phyloP scores from a whole-genome alignment of 2,113 vertebrate genomes.

The Lichenostomus cassidix region DNA sequence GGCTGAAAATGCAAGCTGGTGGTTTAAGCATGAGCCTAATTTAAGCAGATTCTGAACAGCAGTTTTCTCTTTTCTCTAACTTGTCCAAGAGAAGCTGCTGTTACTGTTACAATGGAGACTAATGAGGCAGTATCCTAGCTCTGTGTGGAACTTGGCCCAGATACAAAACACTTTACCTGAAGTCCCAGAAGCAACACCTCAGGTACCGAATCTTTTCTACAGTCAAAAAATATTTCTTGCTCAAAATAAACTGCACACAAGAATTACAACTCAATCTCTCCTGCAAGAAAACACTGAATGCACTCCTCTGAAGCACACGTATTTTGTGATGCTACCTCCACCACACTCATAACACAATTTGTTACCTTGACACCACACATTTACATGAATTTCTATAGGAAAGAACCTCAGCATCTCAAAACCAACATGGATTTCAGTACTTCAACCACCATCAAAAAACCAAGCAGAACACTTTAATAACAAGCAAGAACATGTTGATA shows the following conservation, averaged over 20 bases:
- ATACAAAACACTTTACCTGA: not conserved
- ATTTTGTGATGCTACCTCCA: not conserved
- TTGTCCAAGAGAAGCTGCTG: not conserved
- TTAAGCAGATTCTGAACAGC: not conserved
- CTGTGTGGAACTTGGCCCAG: not conserved
- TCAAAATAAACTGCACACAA: not conserved
- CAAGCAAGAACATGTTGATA: not conserved
- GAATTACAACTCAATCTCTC: not conserved
- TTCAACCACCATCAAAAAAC: not conserved
- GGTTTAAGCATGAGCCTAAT: not conserved
- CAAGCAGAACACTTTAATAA: not conserved
- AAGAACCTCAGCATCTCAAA: not conserved
- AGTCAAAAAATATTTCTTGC: not conserved
- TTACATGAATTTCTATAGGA: not conserved
- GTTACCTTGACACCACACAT: not conserved
- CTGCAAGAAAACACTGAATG: not conserved
- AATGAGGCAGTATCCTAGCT: not conserved
- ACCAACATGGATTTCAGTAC: not conserved
- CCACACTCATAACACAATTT: not conserved
- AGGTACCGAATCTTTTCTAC: not conserved
- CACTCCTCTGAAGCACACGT: not conserved
- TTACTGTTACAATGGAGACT: not conserved
- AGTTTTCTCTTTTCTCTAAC: not conserved
- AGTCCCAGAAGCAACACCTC: not conserved
- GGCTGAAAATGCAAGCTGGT: not conserved